These are phyloP conservation scores for Artibeus jamaicensis DNA, from an alignment of 2,797 vertebrate species.

Conservation along the genomic window DNA sequence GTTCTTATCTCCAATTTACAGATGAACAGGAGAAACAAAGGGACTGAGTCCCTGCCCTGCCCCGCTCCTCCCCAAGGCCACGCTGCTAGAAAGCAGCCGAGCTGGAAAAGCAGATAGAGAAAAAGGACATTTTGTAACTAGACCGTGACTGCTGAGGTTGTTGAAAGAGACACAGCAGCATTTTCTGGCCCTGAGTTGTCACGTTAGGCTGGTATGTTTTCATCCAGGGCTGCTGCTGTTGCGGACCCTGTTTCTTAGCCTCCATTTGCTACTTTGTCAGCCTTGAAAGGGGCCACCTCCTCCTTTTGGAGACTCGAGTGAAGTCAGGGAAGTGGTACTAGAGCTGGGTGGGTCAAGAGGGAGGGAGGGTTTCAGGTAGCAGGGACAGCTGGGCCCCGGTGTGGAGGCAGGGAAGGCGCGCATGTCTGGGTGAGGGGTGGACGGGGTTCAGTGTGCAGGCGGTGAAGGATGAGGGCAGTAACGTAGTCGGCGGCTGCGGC, in stretches of 20 bases:
- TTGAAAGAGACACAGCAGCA: not conserved
- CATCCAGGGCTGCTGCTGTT: not conserved
- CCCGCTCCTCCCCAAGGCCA: not conserved
- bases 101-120: not conserved
- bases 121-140: not conserved
- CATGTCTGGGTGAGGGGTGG: fast-evolving
- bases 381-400: fast-evolving
- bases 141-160: not conserved
- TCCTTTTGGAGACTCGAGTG: not conserved
- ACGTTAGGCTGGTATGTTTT: not conserved
- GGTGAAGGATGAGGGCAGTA: not conserved
- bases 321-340: not conserved
- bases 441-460: not conserved
- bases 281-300: not conserved
- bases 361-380: not conserved
- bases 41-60: not conserved
- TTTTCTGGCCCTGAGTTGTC: not conserved
- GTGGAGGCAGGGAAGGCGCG: fast-evolving
- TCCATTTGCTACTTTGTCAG: not conserved
- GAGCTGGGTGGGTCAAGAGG: not conserved
- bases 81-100: not conserved
- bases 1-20: not conserved
- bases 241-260: fast-evolving
- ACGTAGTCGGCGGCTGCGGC: not conserved
- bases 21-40: not conserved